A percentile compares a stretch with the other conserved stretches of the same genome.
phyloP scores from a whole-genome alignment of 2,888 invertebrate species.

The Cryptocheilus praepositus region DNA sequence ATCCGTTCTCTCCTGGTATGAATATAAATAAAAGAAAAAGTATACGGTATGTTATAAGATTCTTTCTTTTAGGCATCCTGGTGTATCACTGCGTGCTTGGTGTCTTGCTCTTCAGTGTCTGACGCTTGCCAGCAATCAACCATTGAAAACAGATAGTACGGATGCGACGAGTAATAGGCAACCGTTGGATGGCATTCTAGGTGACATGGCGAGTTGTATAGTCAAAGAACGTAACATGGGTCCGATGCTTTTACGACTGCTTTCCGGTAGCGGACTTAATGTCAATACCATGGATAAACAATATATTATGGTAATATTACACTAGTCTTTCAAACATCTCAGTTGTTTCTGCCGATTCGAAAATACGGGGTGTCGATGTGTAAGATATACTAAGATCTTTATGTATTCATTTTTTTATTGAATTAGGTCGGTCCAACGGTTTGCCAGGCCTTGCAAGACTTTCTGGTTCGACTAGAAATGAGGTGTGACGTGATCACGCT shows the following conservation, averaged over 20 bases:
- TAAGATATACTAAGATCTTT: slow-evolving; percentile 14
- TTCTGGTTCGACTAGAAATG: slow-evolving; percentile 82
- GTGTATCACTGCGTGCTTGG: slow-evolving; percentile 86
- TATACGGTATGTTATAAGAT: neutral
- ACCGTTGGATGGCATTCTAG: slow-evolving; percentile 69
- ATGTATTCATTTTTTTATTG: slow-evolving; percentile 14
- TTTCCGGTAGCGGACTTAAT: slow-evolving; percentile 80
- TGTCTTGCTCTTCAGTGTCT: slow-evolving; percentile 86
- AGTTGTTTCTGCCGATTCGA: too few species aligned
- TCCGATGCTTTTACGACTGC: slow-evolving; percentile 81
- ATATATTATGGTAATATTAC: slow-evolving; percentile 74
- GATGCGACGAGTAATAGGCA: slow-evolving; percentile 63
- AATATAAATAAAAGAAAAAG: slow-evolving; percentile 4
- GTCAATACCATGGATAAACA: slow-evolving; percentile 76
- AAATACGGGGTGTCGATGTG: too few species aligned
- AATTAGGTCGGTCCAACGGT: slow-evolving; percentile 85
- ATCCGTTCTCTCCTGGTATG: slow-evolving; percentile 79
- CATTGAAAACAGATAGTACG: slow-evolving; percentile 65
- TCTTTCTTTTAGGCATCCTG: slow-evolving; percentile 76
- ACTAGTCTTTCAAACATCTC: neutral
- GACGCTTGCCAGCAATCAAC: slow-evolving; percentile 83
- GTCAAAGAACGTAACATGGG: slow-evolving; percentile 82
- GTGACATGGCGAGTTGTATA: slow-evolving; percentile 81
- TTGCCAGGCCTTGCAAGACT: slow-evolving; percentile 84
- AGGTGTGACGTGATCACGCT: slow-evolving; percentile 80